Percentiles rank a stretch among this genome's conserved stretches.
These are phyloP conservation scores for Trichoplusia ni DNA, from an alignment of 1,140 invertebrate species.

Conservation along the genomic window DNA sequence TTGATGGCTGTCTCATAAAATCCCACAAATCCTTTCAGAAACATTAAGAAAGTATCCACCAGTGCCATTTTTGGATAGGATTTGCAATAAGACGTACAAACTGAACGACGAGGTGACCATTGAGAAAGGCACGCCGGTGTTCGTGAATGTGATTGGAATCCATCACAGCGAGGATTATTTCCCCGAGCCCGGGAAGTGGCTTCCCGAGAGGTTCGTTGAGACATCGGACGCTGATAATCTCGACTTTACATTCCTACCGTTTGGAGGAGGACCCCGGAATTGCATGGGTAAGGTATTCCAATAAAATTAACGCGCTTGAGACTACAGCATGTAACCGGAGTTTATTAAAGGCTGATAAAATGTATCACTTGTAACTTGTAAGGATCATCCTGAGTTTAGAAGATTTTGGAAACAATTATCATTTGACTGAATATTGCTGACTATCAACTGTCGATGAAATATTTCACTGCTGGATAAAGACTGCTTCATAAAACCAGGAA, in stretches of 20 bases:
- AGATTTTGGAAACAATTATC: no score
- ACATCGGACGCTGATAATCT: slow-evolving; percentile 68
- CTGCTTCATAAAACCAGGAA: no score
- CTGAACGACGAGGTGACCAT: slow-evolving; percentile 77
- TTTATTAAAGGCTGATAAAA: no score
- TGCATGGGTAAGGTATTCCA: slow-evolving; percentile 84
- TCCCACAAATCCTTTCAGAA: no score
- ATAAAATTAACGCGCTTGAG: neutral
- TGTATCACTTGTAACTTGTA: no score
- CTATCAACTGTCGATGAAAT: no score
- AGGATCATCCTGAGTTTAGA: no score
- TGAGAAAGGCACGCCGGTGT: slow-evolving; percentile 55
- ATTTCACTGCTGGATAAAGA: no score
- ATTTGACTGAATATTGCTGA: no score
- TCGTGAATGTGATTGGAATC: slow-evolving; percentile 58
- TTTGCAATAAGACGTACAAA: slow-evolving; percentile 75
- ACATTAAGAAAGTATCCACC: slow-evolving; percentile 83
- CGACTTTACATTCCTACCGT: slow-evolving; percentile 86
- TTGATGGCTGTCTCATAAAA: no score
- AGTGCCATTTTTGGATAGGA: slow-evolving; percentile 80
- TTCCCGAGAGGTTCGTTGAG: slow-evolving; percentile 84
- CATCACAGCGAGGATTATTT: slow-evolving; percentile 83
- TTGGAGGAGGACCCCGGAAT: slow-evolving; percentile 88
- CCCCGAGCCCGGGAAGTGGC: slow-evolving; percentile 85
- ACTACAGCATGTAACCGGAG: no score